phyloP scores from a whole-genome alignment of 2,797 vertebrate species.

The Tragelaphus oryx region DNA sequence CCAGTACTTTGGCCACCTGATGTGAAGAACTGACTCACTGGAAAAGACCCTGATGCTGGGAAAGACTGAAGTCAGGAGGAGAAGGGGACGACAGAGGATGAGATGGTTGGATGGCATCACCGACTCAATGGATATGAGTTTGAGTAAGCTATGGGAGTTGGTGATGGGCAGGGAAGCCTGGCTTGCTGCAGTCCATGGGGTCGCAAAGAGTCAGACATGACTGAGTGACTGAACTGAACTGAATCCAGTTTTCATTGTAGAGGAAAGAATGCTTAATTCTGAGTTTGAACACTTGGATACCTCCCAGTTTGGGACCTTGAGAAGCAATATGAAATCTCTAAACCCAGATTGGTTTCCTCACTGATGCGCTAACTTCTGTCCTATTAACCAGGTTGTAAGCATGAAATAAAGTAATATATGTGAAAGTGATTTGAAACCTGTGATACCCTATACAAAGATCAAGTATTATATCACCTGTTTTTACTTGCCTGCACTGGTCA shows the following conservation, averaged over 20 bases:
- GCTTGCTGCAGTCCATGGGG: background rate
- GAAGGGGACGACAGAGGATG: background rate
- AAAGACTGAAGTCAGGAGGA: background rate
- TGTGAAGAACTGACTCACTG: background rate
- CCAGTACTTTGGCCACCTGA: background rate
- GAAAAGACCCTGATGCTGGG: background rate
- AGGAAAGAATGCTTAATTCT: background rate
- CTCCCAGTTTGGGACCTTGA: background rate
- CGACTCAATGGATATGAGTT: background rate
- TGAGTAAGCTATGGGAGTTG: background rate
- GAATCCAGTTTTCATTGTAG: background rate
- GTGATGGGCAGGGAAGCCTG: background rate
- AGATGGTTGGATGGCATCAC: background rate
- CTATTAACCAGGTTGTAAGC: background rate
- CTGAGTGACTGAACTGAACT: background rate
- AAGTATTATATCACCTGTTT: background rate
- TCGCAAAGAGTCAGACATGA: background rate
- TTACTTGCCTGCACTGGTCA: background rate
- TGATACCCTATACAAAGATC: background rate
- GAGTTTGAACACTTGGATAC: background rate
- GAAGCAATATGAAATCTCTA: background rate
- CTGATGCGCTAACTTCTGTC: background rate
- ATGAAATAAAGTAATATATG: background rate
- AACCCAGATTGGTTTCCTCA: background rate
- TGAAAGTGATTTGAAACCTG: conserved; percentile 37